Conservation (phyloP, 64 coral and sea anemone species). For the Platygyra sinensis region DNA sequence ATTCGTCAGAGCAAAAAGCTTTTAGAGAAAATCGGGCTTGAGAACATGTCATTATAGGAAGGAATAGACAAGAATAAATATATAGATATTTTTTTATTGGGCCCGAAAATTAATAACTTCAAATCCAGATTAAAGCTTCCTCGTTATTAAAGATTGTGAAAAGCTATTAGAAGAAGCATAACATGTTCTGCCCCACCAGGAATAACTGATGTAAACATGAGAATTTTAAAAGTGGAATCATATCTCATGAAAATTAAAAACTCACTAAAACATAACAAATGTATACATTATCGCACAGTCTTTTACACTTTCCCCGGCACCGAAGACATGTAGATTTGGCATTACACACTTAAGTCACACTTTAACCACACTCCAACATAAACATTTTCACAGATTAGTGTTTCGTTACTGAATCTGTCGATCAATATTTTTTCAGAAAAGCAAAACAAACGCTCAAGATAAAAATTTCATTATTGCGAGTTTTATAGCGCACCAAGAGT, state of each 20-base stretch:
- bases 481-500: background rate
- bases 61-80: background rate
- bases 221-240: too few relatives aligned
- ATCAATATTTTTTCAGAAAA: background rate
- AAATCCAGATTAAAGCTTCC: too few relatives aligned
- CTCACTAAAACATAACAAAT: too few relatives aligned
- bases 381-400: background rate
- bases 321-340: background rate
- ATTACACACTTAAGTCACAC: background rate
- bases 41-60: background rate
- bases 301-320: too few relatives aligned
- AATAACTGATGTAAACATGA: too few relatives aligned
- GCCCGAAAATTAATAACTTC: background rate
- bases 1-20: constrained; percentile 11
- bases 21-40: background rate
- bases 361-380: background rate
- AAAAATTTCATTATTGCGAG: background rate
- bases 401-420: background rate
- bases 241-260: too few relatives aligned
- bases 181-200: too few relatives aligned
- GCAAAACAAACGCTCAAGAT: constrained; percentile 17
- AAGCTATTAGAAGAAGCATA: too few relatives aligned
- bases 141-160: too few relatives aligned
- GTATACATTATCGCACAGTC: too few relatives aligned
- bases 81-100: background rate